Base-by-base conservation (phyloP, 2,797 vertebrate genomes). In the Takifugu ocellatus region DNA sequence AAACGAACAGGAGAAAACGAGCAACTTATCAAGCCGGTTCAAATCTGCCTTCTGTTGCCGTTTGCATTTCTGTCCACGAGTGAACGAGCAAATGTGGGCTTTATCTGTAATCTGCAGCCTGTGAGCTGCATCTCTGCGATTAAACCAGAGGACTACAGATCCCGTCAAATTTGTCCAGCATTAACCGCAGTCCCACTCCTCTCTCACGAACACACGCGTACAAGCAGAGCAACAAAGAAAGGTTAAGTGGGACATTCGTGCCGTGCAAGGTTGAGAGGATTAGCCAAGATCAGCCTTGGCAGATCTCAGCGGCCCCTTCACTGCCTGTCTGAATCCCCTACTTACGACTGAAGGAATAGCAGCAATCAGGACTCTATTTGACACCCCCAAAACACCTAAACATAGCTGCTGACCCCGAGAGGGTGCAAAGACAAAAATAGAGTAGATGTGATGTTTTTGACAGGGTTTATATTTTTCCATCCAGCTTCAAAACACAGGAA, bases 51-150 rank as follows among this genome's bases (percentile, higher is more conserved):
- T 52, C 74, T 78, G 71, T 79, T 77, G 78, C 55, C 76, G 77
- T 83, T 77, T 72, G 65, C 58, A 61, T 82, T 57, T 68, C 26
- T 63, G 42, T 68, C 26, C 51, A 42, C 53, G 59, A 59, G 60
- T 49, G 61, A 49, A 56, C 33, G 59, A 53, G 60, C 62, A 63
- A 67, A 63, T 61, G 65, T 63, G 64, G 64, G 68, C 5, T 12
- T 77, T 81, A 88, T 90, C 82, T 72, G 59, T 61, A 77, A 88
- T 87, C 84, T 81, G 82, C 78, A 86, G 85, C 75, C 78, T 78
- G 68, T 62, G 74, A 77, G 75, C 76, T 81, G 75, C 80, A 84
- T 89, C 88, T 85, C 60, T 68, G 75, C 51, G 82, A 90, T 90
- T 84, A 85, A 70, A 79, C 63, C 68, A 49, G 43, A 56, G 76